Evolutionary conservation across 2,113 vertebrate species (phyloP), one percentile per base, ranked within the genome.

Genomic region (Psittacara wagleri): DNA sequence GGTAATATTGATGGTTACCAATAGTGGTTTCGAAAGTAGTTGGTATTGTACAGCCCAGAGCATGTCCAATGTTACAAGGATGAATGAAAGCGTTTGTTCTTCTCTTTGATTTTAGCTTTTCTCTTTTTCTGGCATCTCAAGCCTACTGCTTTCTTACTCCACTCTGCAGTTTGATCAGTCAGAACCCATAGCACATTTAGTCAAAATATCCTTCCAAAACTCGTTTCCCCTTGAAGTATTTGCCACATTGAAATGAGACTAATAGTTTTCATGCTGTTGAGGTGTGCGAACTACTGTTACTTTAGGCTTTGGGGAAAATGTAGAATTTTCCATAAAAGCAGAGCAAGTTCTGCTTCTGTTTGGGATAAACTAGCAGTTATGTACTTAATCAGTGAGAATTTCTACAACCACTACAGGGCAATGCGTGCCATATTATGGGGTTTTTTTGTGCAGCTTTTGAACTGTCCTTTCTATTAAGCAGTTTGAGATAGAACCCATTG

Each of bases 351-450:
- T 51, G 18, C 10, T 89, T 22, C n/a, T 63, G 28, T 66, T 29
- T 35, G 44, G 55, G 23, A 68, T 81, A 70, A 61, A 46, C 20
- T 63, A 49, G 13, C 48, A 64, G 61, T 86, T 81, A 68, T 66
- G 27, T 90, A 31, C 39, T 86, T 88, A 8, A 33, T 27, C 70
- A 83, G 23, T 81, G 79, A 94, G 94, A 77, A 94, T 92, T 93
- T 92, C 66, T 79, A 17, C 87, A 90, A 10, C 94, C 90, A 92
- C 95, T 97, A 84, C 95, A 97, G 90, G 94, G 93, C 96, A 94
- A 88, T 93, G 92, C 94, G 37, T 96, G 93, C 93, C 81, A 66
- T 79, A 90, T 90, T 94, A 90, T 75, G 68, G 59, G 61, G 22
- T 90, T 88, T 92, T 83, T 43, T 85, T 77, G 85, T 83, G 72